Conservation (phyloP, 2,797 vertebrate species). For the Dryobates pubescens region DNA sequence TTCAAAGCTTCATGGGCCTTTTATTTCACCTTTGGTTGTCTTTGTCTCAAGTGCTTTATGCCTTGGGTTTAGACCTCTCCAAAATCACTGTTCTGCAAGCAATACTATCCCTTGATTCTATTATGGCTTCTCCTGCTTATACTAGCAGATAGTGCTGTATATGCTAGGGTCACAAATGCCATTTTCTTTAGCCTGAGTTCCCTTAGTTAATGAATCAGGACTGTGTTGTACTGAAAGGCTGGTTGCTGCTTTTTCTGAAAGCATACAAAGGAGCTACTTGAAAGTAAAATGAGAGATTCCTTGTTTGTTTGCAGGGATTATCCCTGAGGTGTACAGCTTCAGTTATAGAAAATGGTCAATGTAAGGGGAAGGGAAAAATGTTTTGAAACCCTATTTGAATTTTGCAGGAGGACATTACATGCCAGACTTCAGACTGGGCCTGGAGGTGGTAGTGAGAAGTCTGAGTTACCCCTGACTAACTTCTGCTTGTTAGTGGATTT, state of each 20-base stretch:
- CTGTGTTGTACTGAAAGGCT: background rate
- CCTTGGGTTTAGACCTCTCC: background rate
- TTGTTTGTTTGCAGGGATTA: background rate
- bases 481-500: constrained; percentile 98
- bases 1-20: background rate
- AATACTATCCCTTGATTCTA: background rate
- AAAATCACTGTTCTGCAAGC: background rate
- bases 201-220: background rate
- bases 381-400: constrained; percentile 21
- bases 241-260: background rate
- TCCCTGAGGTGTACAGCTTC: background rate
- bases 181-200: background rate
- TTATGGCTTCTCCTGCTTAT: background rate
- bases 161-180: background rate
- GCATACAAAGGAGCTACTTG: background rate
- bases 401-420: constrained; percentile 86
- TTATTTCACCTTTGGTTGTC: background rate
- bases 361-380: background rate
- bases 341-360: background rate
- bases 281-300: background rate
- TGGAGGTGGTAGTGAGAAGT: constrained; percentile 78
- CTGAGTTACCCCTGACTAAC: constrained; percentile 88
- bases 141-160: background rate
- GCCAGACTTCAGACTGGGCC: constrained; percentile 78
- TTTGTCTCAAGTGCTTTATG: background rate